Conservation (phyloP, 2,888 invertebrate genomes). For the Prenolepis imparis region DNA sequence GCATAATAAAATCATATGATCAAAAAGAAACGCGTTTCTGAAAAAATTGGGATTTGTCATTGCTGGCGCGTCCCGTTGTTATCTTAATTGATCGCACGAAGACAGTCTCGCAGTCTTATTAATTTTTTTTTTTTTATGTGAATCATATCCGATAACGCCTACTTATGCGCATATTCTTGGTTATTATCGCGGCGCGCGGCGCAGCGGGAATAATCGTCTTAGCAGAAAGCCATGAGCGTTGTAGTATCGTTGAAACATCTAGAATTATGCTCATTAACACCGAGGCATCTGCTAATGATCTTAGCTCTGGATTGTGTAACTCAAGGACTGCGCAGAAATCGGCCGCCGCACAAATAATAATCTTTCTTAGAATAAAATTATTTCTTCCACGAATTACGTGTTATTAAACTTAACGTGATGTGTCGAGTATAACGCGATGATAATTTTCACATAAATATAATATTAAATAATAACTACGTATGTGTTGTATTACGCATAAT, state of each 20-base stretch:
- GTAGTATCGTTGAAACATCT: slow-evolving; percentile 80
- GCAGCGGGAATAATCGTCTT: slow-evolving; percentile 71
- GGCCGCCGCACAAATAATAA: slow-evolving; percentile 78
- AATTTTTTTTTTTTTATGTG: slow-evolving; percentile 63
- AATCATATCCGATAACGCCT: slow-evolving; percentile 67
- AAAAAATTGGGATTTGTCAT: slow-evolving; percentile 65
- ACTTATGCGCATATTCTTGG: slow-evolving; percentile 64
- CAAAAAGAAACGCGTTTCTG: neutral
- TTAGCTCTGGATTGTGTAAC: slow-evolving; percentile 81
- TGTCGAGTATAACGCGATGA: slow-evolving; percentile 23
- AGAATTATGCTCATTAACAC: slow-evolving; percentile 84
- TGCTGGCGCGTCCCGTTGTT: slow-evolving; percentile 50
- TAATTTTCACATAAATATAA: slow-evolving; percentile 24
- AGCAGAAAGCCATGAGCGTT: slow-evolving; percentile 71
- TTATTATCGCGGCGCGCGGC: slow-evolving; percentile 46
- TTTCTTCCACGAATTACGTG: slow-evolving; percentile 64
- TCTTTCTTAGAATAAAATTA: slow-evolving; percentile 75
- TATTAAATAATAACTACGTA: neutral
- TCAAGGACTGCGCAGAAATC: slow-evolving; percentile 82
- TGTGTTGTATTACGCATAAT: slow-evolving; percentile 17
- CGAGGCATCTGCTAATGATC: slow-evolving; percentile 83
- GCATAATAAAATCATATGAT: neutral
- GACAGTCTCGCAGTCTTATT: slow-evolving; percentile 65
- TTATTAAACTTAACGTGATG: slow-evolving; percentile 43
- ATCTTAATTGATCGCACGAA: slow-evolving; percentile 60